phyloP scores from a whole-genome alignment of 2,113 vertebrate genomes.

The Coptodon bakossiorum region DNA sequence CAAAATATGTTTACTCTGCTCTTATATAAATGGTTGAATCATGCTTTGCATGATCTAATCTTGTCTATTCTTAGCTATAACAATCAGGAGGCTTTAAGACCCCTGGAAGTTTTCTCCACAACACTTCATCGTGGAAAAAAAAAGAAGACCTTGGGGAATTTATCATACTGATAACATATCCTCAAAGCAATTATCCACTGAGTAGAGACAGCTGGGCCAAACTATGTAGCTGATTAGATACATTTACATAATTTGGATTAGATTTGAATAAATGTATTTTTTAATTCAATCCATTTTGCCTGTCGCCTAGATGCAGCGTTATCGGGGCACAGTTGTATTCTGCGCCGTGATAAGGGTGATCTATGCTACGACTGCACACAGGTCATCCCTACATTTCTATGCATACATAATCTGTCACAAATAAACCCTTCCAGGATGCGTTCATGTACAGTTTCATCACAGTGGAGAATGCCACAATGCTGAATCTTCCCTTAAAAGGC shows the following conservation, averaged over 20 bases:
- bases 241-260: constrained; percentile 44
- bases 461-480: neutral
- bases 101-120: neutral
- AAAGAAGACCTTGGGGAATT: constrained; percentile 17
- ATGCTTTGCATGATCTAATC: neutral
- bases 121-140: neutral
- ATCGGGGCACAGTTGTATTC: neutral
- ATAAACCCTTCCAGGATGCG: neutral
- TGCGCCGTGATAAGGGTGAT: neutral
- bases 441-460: neutral
- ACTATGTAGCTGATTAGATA: constrained; percentile 32
- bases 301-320: neutral
- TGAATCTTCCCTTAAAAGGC: neutral
- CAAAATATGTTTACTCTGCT: neutral
- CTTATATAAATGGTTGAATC: neutral
- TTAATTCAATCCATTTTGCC: neutral
- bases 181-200: constrained; percentile 42
- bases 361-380: neutral
- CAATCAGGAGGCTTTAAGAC: neutral
- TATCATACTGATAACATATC: constrained; percentile 36
- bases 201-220: constrained; percentile 43
- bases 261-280: constrained; percentile 38
- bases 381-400: neutral
- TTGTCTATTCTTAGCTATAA: neutral
- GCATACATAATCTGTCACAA: neutral